These are phyloP conservation scores for Butastur rufipennis DNA, from an alignment of 2,113 vertebrate genomes.

Conservation along the genomic window DNA sequence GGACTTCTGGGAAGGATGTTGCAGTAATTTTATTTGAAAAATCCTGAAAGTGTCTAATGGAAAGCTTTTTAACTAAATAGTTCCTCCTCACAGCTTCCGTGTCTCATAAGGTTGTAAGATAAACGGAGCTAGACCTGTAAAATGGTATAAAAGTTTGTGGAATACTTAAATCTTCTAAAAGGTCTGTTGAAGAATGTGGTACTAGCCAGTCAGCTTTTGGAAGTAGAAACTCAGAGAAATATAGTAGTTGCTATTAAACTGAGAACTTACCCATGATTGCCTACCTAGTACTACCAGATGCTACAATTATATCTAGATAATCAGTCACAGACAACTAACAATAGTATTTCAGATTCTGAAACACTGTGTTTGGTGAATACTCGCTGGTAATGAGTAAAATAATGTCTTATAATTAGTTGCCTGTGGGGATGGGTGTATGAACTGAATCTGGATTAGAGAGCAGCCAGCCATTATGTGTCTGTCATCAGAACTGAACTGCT, in stretches of 20 bases:
- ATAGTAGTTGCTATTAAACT: not conserved
- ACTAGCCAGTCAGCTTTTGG: not conserved
- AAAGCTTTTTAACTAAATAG: not conserved
- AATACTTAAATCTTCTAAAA: not conserved
- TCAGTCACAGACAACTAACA: not conserved
- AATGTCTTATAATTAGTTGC: not conserved
- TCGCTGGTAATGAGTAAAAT: not conserved
- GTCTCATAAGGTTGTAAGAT: not conserved
- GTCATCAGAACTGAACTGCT: not conserved
- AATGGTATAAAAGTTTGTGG: not conserved
- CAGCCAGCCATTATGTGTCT: not conserved
- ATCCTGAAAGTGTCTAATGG: not conserved
- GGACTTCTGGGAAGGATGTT: not conserved
- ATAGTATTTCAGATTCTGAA: not conserved
- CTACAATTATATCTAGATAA: not conserved
- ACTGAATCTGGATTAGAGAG: not conserved
- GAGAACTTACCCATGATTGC: not conserved
- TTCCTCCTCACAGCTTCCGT: not conserved
- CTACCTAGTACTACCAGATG: not conserved
- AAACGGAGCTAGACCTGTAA: not conserved
- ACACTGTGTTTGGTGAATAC: not conserved
- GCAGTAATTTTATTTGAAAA: not conserved
- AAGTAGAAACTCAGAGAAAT: not conserved
- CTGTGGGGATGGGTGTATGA: not conserved
- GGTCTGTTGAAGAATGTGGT: not conserved